Evolutionary conservation across 2,888 invertebrate species (phyloP).

Genomic region (Archips xylosteana): DNA sequence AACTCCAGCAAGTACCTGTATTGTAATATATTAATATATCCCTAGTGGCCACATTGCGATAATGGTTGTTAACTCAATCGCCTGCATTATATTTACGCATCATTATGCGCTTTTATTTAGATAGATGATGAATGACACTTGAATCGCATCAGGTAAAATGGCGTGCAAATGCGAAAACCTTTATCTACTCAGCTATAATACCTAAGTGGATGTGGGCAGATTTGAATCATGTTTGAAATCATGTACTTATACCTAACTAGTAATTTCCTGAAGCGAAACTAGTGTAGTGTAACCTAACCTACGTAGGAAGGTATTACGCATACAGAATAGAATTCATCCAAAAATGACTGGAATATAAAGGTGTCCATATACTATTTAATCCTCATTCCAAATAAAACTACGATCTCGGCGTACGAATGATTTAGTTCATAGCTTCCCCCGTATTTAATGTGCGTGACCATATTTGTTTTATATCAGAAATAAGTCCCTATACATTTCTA

Average conservation of each 20-base stretch:
- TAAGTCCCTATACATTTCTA: neutral
- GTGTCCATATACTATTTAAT: no score
- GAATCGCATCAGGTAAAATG: neutral
- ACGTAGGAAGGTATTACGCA: neutral
- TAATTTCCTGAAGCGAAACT: neutral
- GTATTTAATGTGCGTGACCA: no score
- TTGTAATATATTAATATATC: no score
- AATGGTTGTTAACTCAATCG: neutral
- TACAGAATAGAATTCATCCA: no score
- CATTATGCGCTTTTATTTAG: neutral
- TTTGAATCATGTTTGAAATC: neutral
- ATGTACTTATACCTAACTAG: neutral
- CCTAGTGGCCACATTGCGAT: no score
- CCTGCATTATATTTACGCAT: neutral
- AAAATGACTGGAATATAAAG: no score
- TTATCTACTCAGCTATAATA: neutral
- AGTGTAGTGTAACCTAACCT: neutral
- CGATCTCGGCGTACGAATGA: neutral
- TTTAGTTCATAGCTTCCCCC: neutral
- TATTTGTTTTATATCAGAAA: neutral
- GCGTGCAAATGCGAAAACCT: slow-evolving; percentile 1
- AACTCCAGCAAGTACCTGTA: no score
- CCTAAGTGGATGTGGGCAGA: neutral
- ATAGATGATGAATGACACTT: neutral
- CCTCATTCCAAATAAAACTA: no score